Base-by-base conservation (phyloP, 1,140 invertebrate species). In the Bombus picipes region DNA sequence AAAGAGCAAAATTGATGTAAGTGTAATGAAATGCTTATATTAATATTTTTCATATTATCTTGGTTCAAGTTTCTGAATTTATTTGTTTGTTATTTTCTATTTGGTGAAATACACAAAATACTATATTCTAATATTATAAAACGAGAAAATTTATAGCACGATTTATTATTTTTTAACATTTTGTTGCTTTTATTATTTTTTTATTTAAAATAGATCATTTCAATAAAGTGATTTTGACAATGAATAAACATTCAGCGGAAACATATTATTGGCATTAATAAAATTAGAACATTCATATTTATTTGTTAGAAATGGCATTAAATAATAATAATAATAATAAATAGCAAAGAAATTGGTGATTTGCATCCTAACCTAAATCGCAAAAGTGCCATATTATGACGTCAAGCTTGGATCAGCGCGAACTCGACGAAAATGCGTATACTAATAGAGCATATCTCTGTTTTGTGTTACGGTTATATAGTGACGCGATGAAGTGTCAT, bases 361-460 rank as follows among this genome's bases (percentile, higher is more conserved):
- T 13, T 68, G 15, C 39, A 68, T 41, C 78, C 32, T 81, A 85
- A 81, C 70, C 47, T 68, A 32, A 57, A 32, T 62, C 25, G 28
- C 15, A 65, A 37, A 81, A 53, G 71, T 57, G 59, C 28, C 43
- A 75, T 75, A 75, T 86, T 86, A 82, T 86, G 68, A 72, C 83
- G 66, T 85, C 76, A 71, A 85, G 53, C 41, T 80, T 39, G 39
- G 66, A 85, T 47, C 77, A 80, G 53, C 83, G 76, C 75, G 83
- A 84, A 80, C 66, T 37, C 28, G 75, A 79, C 74, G 83, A 85
- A 85, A 85, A 86, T 86, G 84, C 79, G 72, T 68, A 82, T 34
- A 74, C 47, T 39, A 73, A 70, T 86, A 47, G 72, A 86, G 72
- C 71, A 82, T 86, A 82, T 37, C 59, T 75, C 79, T 81, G 72